Base-by-base conservation (phyloP, 2,888 invertebrate genomes). In the Acanthoscelides obtectus region DNA sequence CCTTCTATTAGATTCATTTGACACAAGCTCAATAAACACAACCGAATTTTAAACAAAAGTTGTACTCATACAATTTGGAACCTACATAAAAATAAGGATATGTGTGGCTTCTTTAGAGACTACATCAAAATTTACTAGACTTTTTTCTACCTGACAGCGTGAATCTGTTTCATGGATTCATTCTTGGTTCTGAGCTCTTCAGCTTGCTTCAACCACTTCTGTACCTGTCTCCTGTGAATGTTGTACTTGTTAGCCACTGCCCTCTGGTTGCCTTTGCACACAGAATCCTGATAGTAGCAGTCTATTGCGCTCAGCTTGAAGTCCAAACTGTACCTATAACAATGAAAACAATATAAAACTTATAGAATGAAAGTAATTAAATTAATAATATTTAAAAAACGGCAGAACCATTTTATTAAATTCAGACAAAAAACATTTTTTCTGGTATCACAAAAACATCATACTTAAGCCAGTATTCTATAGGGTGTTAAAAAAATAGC, bases 161-260 rank as follows among this genome's bases (percentile, higher is more conserved):
- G 82, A 74, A 80, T 79, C 20, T 83, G 82, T 75, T 83, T 83
- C 67, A 81, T 76, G 22, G 80, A 75, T 76, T 84, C 83, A 74
- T 82, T 83, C 71, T 82, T 80, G 72, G 82, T 80, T 67, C 83
- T 77, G 27, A 86, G 73, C 75, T 86, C 84, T 22, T 85, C 83
- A 71, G 87, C 88, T 78, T 87, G 88, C 77, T 88, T 88, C 72
- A 89, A 81, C 89, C 89, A 89, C 77, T 88, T 88, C 75, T 89
- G 88, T 70, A 89, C 85, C 77, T 88, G 87, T 68, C 86, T 82
- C 68, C 86, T 80, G 79, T 86, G 86, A 70, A 87, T 86, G 74
- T 86, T 85, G 79, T 86, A 87, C 77, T 87, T 87, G 70, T 81
- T 83, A 17, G 87, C 86, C 3, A 86, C 87, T 12, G 87, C 86